phyloP scores from a whole-genome alignment of 2,113 vertebrate species.

The Spilogale gracilis region DNA sequence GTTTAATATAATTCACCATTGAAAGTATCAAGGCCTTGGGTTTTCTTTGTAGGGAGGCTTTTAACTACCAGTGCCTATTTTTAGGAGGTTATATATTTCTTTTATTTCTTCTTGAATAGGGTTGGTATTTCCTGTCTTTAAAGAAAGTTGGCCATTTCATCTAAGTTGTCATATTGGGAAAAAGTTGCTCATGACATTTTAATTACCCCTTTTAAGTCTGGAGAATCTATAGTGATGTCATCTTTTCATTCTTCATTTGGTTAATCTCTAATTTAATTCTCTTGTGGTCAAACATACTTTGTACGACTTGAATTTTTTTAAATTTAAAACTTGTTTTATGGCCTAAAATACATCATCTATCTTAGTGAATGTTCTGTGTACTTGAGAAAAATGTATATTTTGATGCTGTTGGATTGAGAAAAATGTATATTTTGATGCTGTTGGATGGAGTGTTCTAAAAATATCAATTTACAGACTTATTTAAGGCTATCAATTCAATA shows the following conservation, averaged over 20 bases:
- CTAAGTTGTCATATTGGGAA: slow-evolving; percentile 9
- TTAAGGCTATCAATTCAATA: background rate
- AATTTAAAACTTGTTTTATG: slow-evolving; percentile 2
- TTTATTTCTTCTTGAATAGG: background rate
- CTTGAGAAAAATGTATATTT: background rate
- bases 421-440: background rate
- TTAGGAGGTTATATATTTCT: background rate
- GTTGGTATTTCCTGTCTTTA: background rate
- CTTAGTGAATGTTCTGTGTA: background rate
- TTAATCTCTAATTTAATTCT: slow-evolving; percentile 37
- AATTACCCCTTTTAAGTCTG: background rate
- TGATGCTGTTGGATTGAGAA: slow-evolving; percentile 5
- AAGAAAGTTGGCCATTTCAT: background rate
- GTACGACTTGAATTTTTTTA: slow-evolving; percentile 13
- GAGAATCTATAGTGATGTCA: background rate
- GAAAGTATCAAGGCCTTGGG: background rate
- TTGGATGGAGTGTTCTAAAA: background rate
- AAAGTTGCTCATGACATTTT: background rate
- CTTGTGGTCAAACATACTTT: background rate
- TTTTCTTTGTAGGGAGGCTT: background rate
- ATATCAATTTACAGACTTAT: background rate
- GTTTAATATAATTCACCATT: background rate
- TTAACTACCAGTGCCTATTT: background rate
- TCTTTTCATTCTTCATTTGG: background rate
- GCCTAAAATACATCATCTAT: background rate